phyloP scores from a whole-genome alignment of 2,113 vertebrate genomes.

The Amphiprion ocellaris region DNA sequence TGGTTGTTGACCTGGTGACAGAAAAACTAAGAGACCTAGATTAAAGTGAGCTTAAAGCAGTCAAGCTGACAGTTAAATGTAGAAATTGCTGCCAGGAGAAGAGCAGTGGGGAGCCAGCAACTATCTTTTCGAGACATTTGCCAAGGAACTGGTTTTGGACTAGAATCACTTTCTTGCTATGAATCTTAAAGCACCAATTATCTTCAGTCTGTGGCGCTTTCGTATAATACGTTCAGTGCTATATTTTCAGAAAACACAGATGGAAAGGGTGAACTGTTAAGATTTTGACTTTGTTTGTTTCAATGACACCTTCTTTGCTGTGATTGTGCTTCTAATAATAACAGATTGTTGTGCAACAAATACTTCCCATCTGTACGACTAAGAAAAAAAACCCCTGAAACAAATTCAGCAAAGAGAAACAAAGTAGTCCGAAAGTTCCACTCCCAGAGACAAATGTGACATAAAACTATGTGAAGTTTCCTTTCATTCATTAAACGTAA shows the following conservation, averaged over 20 bases:
- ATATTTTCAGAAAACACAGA: slow-evolving; percentile 71
- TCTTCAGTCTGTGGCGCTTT: slow-evolving; percentile 51
- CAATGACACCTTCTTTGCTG: slow-evolving; percentile 53
- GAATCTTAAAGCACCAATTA: slow-evolving; percentile 65
- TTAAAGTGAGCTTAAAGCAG: slow-evolving; percentile 67
- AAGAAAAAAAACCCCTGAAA: not conserved
- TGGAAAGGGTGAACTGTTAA: slow-evolving; percentile 64
- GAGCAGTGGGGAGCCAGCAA: slow-evolving; percentile 56
- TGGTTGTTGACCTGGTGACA: slow-evolving; percentile 59
- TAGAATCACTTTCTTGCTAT: slow-evolving; percentile 44
- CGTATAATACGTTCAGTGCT: slow-evolving; percentile 35
- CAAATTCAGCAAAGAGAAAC: slow-evolving; percentile 21
- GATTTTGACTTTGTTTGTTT: slow-evolving; percentile 59
- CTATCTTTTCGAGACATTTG: slow-evolving; percentile 55
- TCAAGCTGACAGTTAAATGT: slow-evolving; percentile 65
- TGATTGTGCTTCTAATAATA: slow-evolving; percentile 55
- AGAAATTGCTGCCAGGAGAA: slow-evolving; percentile 53
- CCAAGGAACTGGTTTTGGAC: slow-evolving; percentile 66
- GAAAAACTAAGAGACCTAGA: slow-evolving; percentile 60
- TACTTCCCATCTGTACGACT: not conserved
- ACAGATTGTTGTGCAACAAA: slow-evolving; percentile 40
- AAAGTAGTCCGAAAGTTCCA: slow-evolving; percentile 60
- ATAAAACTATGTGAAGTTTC: slow-evolving; percentile 67
- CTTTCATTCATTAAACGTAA: slow-evolving; percentile 67
- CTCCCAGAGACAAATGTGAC: slow-evolving; percentile 62